Evolutionary conservation across 2,888 invertebrate species (phyloP).

Genomic region (Phanerotoma sp.): DNA sequence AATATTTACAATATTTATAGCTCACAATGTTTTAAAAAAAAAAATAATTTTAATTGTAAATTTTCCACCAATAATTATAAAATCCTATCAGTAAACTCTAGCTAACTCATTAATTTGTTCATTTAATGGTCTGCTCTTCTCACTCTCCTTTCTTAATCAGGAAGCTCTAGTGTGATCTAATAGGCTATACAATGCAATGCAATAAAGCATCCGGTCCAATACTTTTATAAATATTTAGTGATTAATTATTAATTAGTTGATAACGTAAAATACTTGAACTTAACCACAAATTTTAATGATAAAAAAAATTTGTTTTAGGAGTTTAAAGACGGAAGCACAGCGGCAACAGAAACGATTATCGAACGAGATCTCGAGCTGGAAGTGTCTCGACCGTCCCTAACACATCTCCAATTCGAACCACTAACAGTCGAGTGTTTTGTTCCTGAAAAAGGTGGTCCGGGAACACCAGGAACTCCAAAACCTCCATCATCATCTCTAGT

Average conservation of each 20-base stretch:
- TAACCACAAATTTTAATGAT: conserved; percentile 11
- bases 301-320: conserved; percentile 44
- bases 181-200: too few species aligned
- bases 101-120: too few species aligned
- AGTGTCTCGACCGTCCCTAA: conserved; percentile 41
- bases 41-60: not conserved
- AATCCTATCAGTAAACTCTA: too few species aligned
- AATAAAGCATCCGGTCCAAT: too few species aligned
- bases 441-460: conserved; percentile 33
- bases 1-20: conserved; percentile 6
- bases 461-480: conserved; percentile 43
- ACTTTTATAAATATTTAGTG: not conserved
- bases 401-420: conserved; percentile 51
- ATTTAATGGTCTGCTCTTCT: too few species aligned
- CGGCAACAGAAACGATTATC: conserved; percentile 43
- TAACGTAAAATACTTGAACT: too few species aligned
- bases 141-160: too few species aligned
- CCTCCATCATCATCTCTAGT: conserved; percentile 43
- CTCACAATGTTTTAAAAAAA: not conserved
- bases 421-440: conserved; percentile 47
- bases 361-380: conserved; percentile 49
- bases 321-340: conserved; percentile 50
- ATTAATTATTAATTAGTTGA: too few species aligned
- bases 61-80: too few species aligned
- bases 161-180: too few species aligned